Base-by-base conservation (phyloP, 2,888 invertebrate species). In the Horisme vitalbata region DNA sequence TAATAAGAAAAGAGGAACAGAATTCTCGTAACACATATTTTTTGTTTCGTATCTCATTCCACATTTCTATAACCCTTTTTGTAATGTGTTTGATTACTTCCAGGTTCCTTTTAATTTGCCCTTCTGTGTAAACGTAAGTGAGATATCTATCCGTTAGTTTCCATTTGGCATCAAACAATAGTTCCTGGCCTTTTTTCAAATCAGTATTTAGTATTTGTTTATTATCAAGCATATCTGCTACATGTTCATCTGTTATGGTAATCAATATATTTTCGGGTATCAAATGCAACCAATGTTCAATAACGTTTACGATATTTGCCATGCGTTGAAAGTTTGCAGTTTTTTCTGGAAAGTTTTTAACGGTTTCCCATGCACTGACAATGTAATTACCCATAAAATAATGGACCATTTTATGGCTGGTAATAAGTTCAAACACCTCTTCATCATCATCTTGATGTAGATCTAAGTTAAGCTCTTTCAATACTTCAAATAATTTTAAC, bases 391-490 rank as follows among this genome's bases (percentile, higher is more conserved):
- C 15, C 3, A 8, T 27, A 15, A 47, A 27, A 32, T 15, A 9
- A 2, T n/a, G 8, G 9, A 33, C 32, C 15, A 47, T 6, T 5
- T 36, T 1, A 4, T 3, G 1, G n/a, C 4, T 0, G 15, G 6
- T 41, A n/a, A 77, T 35, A 9, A 71, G 47, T 6, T 6, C 1
- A 41, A 71, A 77, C 12, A 81, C 21, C 1, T 67, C 64, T 3
- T 69, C 63, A 15, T 76, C 65, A 41, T 83, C 83, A 18, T 78
- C 68, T 27, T 73, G 56, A 36, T 62, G 37, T 11, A 83, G 27
- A 11, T 61, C 60, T 6, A 55, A 43, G 1, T 74, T 80, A 5
- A 79, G 62, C 0, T 43, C 34, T 49, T 64, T 72, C 3, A 83
- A 55, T 7, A 61, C 52, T 28, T 76, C 63, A 56, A 68, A 75